Percentiles rank a stretch among this genome's conserved stretches.
Conservation (phyloP, 92 coral and sea anemone species). For the Micromussa lordhowensis region DNA sequence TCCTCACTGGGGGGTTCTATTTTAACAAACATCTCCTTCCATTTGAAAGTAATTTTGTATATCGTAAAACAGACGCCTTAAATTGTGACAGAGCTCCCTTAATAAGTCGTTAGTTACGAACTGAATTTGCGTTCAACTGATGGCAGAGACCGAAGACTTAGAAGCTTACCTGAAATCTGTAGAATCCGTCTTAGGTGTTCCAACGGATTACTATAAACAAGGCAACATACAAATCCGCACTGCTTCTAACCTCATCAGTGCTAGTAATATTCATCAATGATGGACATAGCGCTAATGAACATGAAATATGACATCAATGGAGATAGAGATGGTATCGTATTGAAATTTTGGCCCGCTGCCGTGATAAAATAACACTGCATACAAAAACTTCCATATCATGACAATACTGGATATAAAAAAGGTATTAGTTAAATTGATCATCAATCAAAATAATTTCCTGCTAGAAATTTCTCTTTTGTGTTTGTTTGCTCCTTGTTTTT, state of each 20-base stretch:
- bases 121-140: neutral
- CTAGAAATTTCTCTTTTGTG: neutral
- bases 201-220: neutral
- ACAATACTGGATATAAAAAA: neutral
- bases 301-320: neutral
- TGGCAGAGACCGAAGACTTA: neutral
- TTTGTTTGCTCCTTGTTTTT: neutral
- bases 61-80: neutral
- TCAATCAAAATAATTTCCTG: neutral
- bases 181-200: neutral
- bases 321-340: neutral
- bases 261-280: neutral
- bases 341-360: neutral
- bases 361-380: neutral
- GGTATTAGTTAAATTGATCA: neutral
- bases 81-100: neutral
- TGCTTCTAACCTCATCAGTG: neutral
- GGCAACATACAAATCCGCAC: neutral
- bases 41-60: neutral
- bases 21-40: neutral
- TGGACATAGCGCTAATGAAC: neutral
- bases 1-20: neutral
- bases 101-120: neutral
- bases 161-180: neutral
- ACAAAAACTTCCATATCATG: neutral